These are phyloP conservation scores for Linhomoeus sp. DNA, from an alignment of 2,888 invertebrate species.

Conservation along the genomic window DNA sequence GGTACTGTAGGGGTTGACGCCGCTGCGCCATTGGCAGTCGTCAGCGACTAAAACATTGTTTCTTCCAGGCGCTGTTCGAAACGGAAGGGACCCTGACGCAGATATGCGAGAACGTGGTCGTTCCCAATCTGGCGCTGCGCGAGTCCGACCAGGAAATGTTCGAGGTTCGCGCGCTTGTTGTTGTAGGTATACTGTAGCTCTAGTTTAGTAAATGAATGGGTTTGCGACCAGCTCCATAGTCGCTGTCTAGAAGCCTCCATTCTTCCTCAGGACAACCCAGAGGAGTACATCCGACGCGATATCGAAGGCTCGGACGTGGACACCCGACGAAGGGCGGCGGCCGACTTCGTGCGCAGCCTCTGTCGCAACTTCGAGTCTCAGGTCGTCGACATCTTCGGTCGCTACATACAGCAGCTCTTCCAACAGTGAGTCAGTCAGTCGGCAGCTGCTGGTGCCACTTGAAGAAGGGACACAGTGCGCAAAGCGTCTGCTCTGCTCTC, in stretches of 20 bases:
- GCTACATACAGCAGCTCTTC: neutral
- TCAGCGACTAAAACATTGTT: too few species aligned
- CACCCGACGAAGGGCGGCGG: constrained; percentile 80
- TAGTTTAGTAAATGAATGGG: too few species aligned
- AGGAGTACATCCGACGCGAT: constrained; percentile 84
- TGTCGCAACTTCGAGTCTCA: constrained; percentile 58
- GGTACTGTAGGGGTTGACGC: constrained; percentile 64
- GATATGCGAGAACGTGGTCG: constrained; percentile 93
- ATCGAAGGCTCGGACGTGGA: constrained; percentile 81
- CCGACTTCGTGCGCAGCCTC: constrained; percentile 80
- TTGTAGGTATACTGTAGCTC: too few species aligned
- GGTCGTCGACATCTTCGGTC: neutral
- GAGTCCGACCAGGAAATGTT: constrained; percentile 84
- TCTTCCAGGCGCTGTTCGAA: constrained; percentile 43
- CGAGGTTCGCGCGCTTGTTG: constrained; percentile 34
- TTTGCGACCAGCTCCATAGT: too few species aligned
- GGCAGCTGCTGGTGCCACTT: too few species aligned
- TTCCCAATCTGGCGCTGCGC: constrained; percentile 91
- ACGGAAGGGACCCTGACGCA: constrained; percentile 7
- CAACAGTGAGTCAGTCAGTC: neutral
- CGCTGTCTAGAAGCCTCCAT: too few species aligned
- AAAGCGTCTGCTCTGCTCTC: neutral
- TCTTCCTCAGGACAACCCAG: constrained; percentile 78
- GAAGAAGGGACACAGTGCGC: too few species aligned
- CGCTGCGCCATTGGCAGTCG: too few species aligned